phyloP scores from a whole-genome alignment of 2,797 vertebrate genomes.

The Limnodromus scolopaceus region DNA sequence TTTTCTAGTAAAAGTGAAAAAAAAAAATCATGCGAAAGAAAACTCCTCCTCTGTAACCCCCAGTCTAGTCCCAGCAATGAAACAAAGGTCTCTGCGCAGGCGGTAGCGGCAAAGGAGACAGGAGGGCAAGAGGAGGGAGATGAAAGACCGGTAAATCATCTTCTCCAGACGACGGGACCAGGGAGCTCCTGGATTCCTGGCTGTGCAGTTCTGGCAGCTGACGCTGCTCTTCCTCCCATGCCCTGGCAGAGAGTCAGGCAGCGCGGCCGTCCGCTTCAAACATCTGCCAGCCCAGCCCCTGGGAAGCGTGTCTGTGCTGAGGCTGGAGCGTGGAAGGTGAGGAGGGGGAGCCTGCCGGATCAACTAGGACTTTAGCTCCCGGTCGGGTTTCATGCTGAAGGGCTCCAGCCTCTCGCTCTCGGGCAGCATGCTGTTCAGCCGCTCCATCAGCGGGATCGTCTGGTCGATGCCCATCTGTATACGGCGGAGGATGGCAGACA shows the following conservation, averaged over 20 bases:
- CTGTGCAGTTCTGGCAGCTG: background rate
- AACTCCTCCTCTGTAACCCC: background rate
- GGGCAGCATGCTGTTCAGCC: constrained; percentile 94
- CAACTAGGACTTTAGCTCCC: constrained; percentile 75
- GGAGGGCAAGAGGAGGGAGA: background rate
- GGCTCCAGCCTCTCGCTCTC: constrained; percentile 94
- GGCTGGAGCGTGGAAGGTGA: background rate
- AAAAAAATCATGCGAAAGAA: background rate
- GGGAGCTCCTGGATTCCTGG: background rate
- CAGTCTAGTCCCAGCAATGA: background rate
- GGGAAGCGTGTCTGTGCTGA: background rate
- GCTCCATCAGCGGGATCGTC: constrained; percentile 94
- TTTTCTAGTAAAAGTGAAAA: background rate
- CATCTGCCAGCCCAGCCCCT: background rate
- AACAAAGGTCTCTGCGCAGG: background rate
- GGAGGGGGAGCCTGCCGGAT: background rate
- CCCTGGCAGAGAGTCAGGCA: background rate
- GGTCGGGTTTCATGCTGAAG: constrained; percentile 91
- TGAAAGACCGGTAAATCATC: background rate
- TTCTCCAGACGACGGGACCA: background rate
- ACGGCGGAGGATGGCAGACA: constrained; percentile 97
- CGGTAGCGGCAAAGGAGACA: background rate
- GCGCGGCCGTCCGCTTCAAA: background rate
- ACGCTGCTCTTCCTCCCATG: background rate
- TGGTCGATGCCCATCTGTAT: constrained; percentile 99